Evolutionary conservation across 2,113 vertebrate genomes (phyloP).

Genomic region (Marmota monax): DNA sequence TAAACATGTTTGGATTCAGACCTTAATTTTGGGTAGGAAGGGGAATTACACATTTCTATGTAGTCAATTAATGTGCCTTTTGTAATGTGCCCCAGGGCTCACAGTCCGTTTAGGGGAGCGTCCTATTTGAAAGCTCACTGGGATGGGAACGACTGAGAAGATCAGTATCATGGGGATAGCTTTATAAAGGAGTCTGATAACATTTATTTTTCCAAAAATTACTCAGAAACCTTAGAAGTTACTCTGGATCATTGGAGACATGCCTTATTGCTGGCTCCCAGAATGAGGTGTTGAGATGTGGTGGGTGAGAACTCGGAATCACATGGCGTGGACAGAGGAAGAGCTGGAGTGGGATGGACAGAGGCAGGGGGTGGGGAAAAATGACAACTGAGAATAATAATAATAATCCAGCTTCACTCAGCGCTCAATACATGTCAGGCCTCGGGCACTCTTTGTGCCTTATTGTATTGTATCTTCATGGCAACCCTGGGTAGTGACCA

Average conservation of each 20-base stretch:
- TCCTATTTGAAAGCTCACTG: background rate
- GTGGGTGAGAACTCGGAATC: background rate
- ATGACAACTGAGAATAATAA: background rate
- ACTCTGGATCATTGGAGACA: background rate
- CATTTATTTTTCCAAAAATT: background rate
- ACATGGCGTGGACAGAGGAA: background rate
- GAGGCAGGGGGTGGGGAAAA: background rate
- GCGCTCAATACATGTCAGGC: background rate
- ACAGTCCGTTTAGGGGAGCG: background rate
- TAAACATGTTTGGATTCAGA: background rate
- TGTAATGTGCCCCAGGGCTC: too few relatives aligned
- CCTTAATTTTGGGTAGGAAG: background rate
- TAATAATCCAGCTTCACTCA: background rate
- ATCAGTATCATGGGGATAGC: background rate
- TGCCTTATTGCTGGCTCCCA: background rate
- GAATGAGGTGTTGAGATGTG: fast-evolving
- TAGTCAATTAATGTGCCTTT: background rate
- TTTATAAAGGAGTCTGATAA: background rate
- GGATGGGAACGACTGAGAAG: background rate
- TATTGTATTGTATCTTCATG: background rate
- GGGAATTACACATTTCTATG: background rate
- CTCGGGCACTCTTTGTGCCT: background rate
- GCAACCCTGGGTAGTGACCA: background rate
- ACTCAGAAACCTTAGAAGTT: background rate
- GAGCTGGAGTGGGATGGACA: background rate